These are phyloP conservation scores for Eulemur coronatus DNA, from an alignment of 2,797 vertebrate species.

Conservation along the genomic window DNA sequence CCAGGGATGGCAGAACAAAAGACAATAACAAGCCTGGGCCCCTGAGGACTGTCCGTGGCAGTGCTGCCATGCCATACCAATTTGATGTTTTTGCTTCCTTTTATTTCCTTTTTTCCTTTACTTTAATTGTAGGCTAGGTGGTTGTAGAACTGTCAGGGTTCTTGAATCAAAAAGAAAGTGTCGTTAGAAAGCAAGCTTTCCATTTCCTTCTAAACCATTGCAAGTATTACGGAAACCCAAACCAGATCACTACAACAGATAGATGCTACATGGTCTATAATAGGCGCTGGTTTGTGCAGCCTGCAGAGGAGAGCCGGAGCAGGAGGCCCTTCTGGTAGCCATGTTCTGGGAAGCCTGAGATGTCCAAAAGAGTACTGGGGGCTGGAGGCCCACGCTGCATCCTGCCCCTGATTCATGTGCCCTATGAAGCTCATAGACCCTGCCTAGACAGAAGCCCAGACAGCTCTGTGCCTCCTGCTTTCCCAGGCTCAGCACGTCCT, in stretches of 20 bases:
- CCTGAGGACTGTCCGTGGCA: not conserved
- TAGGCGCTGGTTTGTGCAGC: not conserved
- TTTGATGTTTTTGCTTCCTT: not conserved
- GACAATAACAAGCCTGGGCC: not conserved
- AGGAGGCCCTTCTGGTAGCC: not conserved
- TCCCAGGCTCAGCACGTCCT: not conserved
- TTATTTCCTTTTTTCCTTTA: not conserved
- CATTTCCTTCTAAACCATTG: constrained; percentile 24
- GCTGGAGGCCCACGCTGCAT: not conserved
- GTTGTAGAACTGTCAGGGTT: not conserved
- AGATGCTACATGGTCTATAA: not conserved
- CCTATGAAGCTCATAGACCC: not conserved
- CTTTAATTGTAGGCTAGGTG: not conserved
- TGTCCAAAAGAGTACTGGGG: not conserved
- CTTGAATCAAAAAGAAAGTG: constrained; percentile 22
- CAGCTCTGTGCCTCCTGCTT: not conserved
- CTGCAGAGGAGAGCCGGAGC: not conserved
- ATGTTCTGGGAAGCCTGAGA: not conserved
- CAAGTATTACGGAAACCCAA: not conserved
- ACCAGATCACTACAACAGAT: not conserved
- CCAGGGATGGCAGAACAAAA: not conserved
- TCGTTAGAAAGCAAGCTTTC: not conserved
- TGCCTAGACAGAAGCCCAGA: not conserved
- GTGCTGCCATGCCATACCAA: not conserved
- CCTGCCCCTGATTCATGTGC: not conserved